Base-by-base conservation (phyloP, 2,888 invertebrate genomes). In the Apamea epomidion region DNA sequence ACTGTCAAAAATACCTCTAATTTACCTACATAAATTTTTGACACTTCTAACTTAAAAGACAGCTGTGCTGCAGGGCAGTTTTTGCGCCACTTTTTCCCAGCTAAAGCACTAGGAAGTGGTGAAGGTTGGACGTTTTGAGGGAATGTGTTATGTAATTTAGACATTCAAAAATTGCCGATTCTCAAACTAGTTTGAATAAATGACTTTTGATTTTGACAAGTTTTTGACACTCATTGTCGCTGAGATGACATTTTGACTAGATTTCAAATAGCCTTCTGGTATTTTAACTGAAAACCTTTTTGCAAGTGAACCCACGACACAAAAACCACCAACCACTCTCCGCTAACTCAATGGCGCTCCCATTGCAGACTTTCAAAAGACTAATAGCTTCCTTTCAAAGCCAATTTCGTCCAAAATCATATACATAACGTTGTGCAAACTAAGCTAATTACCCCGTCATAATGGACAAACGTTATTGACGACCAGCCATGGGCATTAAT, bases 401-500 rank as follows among this genome's bases (percentile, higher is more conserved):
- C 45, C 84, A 84, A 81, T 85, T 81, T 76, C 8, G 21, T 60
- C n/a, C 14, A 60, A 84, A 77, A 74, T 78, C 85, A 81, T 84
- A 51, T 29, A 74, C 54, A 29, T n/a, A 25, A 74, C 84, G 6
- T 37, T 70, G 65, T 45, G 29, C 65, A 51, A 45, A 48, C 65
- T 87, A 86, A 86, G 51, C 81, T 86, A 78, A 86, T 87, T 87
- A 86, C 62, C 37, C 25, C 54, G 7, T 67, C 60, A 71, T 86
- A 79, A 87, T 74, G 87, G 82, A 54, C 83, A 73, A 81, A 85
- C 78, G 42, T 74, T 87, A 86, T 82, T 68, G 73, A 81, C 51
- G 88, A 80, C 78, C 76, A 82, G 89, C 77, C 78, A 68, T 58
- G 78, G 68, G 45, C 82, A 82, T 82, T 86, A 82, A 87, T 92